Percentiles rank a stretch among this genome's conserved stretches.
Evolutionary conservation across 1,140 invertebrate species (phyloP).

Genomic region (Drepana arcuata): DNA sequence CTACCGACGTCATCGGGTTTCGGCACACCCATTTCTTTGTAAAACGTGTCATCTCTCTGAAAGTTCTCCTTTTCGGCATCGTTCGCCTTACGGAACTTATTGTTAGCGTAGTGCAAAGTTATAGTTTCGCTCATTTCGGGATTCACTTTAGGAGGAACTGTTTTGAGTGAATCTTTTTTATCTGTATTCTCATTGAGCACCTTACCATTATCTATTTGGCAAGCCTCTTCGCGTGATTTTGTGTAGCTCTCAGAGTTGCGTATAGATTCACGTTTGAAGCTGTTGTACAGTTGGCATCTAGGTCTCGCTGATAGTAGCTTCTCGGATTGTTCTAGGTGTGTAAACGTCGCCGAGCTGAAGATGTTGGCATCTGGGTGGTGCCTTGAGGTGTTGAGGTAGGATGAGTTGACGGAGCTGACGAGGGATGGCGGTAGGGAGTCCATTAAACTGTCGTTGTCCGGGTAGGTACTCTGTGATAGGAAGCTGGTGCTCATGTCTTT

Average conservation of each 20-base stretch:
- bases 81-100: conserved; percentile 38
- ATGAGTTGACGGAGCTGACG: conserved; percentile 62
- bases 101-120: conserved; percentile 52
- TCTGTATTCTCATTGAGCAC: conserved; percentile 52
- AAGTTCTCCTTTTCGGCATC: conserved; percentile 62
- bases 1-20: conserved; percentile 34
- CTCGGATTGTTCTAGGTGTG: conserved; percentile 55
- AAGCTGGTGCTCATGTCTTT: conserved; percentile 71
- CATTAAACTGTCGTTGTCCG: conserved; percentile 61
- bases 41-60: conserved; percentile 55
- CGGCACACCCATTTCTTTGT: conserved; percentile 47
- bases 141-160: conserved; percentile 19
- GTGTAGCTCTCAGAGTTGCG: conserved; percentile 52
- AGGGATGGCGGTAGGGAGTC: conserved; percentile 60
- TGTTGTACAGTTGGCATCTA: conserved; percentile 45
- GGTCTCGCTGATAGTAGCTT: conserved; percentile 47
- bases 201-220: conserved; percentile 54
- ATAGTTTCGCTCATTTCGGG: conserved; percentile 53
- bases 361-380: conserved; percentile 59
- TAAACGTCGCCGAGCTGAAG: conserved; percentile 67
- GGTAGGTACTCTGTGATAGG: conserved; percentile 65
- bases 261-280: conserved; percentile 48
- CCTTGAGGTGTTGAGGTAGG: conserved; percentile 45
- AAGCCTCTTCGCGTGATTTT: conserved; percentile 52
- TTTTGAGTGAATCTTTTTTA: conserved; percentile 38